phyloP scores from a whole-genome alignment of 92 coral and sea anemone species.

The Meandrina meandrites region DNA sequence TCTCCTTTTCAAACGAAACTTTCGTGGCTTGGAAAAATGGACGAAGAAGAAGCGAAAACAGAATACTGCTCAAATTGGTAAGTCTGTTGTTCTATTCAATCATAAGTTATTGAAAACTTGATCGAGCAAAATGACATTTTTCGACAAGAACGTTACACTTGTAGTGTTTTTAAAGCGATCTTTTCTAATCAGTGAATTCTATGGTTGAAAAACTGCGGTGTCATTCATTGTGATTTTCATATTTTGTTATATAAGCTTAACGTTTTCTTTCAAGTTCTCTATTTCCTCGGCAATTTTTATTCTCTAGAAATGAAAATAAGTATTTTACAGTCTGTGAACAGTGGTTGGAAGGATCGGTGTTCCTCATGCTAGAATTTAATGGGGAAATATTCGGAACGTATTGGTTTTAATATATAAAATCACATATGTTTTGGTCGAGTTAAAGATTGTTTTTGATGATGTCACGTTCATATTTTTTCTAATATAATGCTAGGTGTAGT shows the following conservation, averaged over 20 bases:
- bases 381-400: neutral
- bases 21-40: conserved; percentile 26
- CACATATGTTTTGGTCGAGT: neutral
- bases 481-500: neutral
- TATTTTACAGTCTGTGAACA: neutral
- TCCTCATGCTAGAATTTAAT: neutral
- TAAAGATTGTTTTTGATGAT: conserved; percentile 17
- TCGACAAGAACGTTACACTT: neutral
- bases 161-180: neutral
- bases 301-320: neutral
- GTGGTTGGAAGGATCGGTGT: neutral
- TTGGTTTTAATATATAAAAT: neutral
- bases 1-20: neutral
- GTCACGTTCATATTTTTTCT: conserved; percentile 1
- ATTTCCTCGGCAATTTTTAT: neutral
- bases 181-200: neutral
- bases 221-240: conserved; percentile 1
- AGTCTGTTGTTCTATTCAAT: conserved; percentile 3
- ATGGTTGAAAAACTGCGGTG: conserved; percentile 25
- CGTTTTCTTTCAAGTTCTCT: neutral
- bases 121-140: neutral
- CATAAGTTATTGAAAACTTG: neutral
- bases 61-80: conserved; percentile 57
- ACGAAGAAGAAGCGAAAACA: conserved; percentile 32
- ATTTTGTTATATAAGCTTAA: neutral